Evolutionary conservation across 2,888 invertebrate genomes (phyloP).

Genomic region (Antheraea yamamai): DNA sequence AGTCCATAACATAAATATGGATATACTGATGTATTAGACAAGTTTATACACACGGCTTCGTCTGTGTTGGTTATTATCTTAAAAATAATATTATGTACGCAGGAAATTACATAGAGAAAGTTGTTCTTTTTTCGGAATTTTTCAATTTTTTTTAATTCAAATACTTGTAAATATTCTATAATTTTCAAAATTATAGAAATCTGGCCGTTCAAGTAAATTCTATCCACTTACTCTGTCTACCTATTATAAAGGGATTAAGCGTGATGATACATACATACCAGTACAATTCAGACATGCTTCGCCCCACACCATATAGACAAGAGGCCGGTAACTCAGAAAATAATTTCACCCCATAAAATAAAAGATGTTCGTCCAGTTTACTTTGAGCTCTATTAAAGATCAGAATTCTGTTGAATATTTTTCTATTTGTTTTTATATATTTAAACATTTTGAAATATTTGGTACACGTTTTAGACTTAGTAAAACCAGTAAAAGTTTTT

Average conservation of each 20-base stretch:
- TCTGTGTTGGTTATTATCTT: too few species aligned
- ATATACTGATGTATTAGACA: too few species aligned
- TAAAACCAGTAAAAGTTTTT: too few species aligned
- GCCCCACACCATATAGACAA: conserved; percentile 31
- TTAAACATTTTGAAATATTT: neutral
- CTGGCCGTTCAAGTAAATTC: neutral
- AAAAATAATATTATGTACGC: too few species aligned
- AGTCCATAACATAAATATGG: too few species aligned
- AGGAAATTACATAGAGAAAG: too few species aligned
- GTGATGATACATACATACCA: conserved; percentile 23
- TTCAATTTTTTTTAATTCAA: too few species aligned
- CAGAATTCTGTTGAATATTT: neutral
- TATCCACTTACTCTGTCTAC: conserved; percentile 15
- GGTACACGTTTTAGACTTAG: too few species aligned
- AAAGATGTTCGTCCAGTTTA: conserved; percentile 28
- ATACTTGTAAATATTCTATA: too few species aligned
- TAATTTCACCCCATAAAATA: conserved; percentile 35
- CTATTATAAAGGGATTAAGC: neutral
- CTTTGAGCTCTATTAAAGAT: conserved; percentile 20
- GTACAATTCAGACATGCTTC: conserved; percentile 19
- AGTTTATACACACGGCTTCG: too few species aligned
- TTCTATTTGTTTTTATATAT: neutral
- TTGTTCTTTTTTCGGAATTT: too few species aligned
- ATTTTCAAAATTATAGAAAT: too few species aligned
- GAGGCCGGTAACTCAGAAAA: conserved; percentile 37